Conservation (phyloP, 2,797 vertebrate species). For the Peromyscus aztecus region DNA sequence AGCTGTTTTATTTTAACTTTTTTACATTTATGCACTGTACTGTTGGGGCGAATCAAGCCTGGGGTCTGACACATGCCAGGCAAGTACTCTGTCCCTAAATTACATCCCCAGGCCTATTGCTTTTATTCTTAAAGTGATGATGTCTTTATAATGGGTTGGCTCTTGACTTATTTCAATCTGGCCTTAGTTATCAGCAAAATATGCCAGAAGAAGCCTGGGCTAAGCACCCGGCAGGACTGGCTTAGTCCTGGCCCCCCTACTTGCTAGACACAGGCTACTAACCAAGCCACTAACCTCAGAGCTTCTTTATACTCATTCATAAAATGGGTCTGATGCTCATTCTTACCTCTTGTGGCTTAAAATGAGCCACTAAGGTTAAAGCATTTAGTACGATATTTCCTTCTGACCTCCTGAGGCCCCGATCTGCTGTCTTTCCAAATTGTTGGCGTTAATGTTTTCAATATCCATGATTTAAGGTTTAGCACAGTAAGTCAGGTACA, state of each 20-base stretch:
- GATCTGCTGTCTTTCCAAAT: not conserved
- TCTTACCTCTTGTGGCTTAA: not conserved
- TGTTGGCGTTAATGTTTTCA: not conserved
- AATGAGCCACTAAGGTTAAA: not conserved
- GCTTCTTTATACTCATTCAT: not conserved
- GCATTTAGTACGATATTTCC: not conserved
- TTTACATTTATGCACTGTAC: not conserved
- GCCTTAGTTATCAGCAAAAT: not conserved
- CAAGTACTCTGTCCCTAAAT: no score
- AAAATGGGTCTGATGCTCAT: not conserved
- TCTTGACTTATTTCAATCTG: not conserved
- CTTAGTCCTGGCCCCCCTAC: not conserved
- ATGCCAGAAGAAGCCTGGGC: not conserved
- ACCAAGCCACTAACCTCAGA: not conserved
- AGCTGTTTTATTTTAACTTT: not conserved
- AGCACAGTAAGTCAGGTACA: not conserved
- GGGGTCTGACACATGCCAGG: no score
- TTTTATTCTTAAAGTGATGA: slow-evolving; percentile 21
- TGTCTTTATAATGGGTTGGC: not conserved
- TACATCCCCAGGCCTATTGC: not conserved
- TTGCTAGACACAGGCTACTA: not conserved
- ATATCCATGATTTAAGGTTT: not conserved
- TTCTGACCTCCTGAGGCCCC: not conserved
- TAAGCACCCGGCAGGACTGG: not conserved
- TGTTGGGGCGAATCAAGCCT: not conserved